phyloP scores from a whole-genome alignment of 2,797 vertebrate species.

The Malurus splendens region DNA sequence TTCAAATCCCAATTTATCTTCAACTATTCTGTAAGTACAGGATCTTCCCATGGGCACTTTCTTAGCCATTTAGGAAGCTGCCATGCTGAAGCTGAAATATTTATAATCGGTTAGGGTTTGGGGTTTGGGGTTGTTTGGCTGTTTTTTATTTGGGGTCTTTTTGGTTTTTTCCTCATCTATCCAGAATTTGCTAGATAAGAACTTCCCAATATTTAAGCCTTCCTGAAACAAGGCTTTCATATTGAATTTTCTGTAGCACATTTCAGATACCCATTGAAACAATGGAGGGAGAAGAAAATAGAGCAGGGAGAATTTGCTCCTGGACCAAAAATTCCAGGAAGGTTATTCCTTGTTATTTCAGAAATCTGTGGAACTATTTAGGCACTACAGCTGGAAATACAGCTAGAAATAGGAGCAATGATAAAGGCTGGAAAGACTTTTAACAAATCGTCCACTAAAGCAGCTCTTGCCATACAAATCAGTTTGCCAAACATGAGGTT shows the following conservation, averaged over 20 bases:
- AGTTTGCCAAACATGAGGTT: not conserved
- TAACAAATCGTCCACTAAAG: not conserved
- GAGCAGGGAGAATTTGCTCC: not conserved
- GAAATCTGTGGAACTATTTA: not conserved
- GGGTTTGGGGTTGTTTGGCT: not conserved
- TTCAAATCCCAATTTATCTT: not conserved
- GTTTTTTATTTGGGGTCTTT: fast-evolving
- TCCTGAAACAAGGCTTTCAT: not conserved
- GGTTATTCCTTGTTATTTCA: not conserved
- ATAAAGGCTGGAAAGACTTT: not conserved
- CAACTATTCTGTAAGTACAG: not conserved
- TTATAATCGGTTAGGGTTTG: not conserved
- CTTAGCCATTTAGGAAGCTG: not conserved
- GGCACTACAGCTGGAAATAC: not conserved
- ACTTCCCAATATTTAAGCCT: not conserved
- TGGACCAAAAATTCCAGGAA: not conserved
- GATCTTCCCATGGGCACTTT: not conserved
- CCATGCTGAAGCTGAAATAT: not conserved
- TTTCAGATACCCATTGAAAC: not conserved
- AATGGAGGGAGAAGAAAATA: not conserved
- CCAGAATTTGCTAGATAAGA: not conserved
- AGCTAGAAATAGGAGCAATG: not conserved
- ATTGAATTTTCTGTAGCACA: not conserved
- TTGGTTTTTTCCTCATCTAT: not conserved
- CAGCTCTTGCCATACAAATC: not conserved